Evolutionary conservation across 2,797 vertebrate species (phyloP), one percentile per base, ranked within the genome.

Genomic region (Hoplostethus atlanticus): DNA sequence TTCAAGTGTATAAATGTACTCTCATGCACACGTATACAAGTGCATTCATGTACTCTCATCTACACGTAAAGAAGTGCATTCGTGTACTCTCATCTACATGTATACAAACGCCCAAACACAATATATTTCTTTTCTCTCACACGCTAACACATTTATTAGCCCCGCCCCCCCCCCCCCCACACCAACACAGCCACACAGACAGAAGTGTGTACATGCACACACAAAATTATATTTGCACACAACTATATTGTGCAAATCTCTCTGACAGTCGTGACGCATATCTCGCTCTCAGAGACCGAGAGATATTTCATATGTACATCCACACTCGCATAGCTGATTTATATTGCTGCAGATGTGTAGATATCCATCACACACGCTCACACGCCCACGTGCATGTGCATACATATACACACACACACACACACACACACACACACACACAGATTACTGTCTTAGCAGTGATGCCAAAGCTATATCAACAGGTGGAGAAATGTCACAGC

Each of bases 401-500:
- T 17, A 54, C 54, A 21, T 54, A 30, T 30, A 31, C 61, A 38
- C 48, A 40, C 60, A 54, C 47, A 36, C 17, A 50, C 57, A 53
- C 68, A 61, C 56, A 61, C 56, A 52, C 21, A 42, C 57, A 53
- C 60, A 30, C 52, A 48, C 69, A 56, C 30, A 50, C 53, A 60
- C 46, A 42, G 30, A 36, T 7, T 52, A 46, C 47, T 40, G 57
- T 60, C 50, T 60, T 47, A 64, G 59, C 9, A 25, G 25, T 4
- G 10, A 62, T 13, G 57, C 65, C 59, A 50, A 65, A 57, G 76
- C 76, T 82, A 58, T 50, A n/a, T 81, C 84, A 88, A 86, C 84
- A 83, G 78, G 79, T 87, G 78, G 59, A 61, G 57, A 50, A 72
- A 57, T 68, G 77, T 71, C 55, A 53, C 59, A 70, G 64, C 53